A percentile compares a stretch with the other conserved stretches of the same genome.
Evolutionary conservation across 2,888 invertebrate species (phyloP).

Genomic region (Tiliacea aurago): DNA sequence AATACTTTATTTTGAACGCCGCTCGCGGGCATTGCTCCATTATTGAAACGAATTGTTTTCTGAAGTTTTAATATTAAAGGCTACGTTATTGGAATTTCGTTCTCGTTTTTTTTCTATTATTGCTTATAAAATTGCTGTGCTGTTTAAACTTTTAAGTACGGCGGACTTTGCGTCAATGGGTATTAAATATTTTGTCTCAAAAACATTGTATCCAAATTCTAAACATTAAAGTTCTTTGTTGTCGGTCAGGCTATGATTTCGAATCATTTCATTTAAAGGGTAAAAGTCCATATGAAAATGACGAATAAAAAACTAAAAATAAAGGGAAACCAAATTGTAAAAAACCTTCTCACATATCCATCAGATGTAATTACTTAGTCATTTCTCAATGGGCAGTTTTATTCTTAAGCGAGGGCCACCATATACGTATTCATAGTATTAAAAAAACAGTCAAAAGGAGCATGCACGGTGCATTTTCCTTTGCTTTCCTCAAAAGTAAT

Average conservation of each 20-base stretch:
- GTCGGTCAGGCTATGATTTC: too few species aligned
- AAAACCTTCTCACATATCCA: not conserved
- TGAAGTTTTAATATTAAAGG: constrained; percentile 84
- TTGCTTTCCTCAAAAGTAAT: constrained; percentile 34
- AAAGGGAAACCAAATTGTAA: not conserved
- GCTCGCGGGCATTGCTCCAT: constrained; percentile 82
- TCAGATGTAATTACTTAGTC: constrained; percentile 40
- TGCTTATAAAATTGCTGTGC: constrained; percentile 69
- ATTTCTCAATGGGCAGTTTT: not conserved
- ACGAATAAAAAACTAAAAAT: too few species aligned
- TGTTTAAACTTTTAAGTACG: constrained; percentile 63
- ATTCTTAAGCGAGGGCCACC: not conserved
- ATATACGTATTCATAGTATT: not conserved
- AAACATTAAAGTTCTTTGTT: not conserved
- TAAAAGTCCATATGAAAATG: too few species aligned
- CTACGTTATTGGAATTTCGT: constrained; percentile 75
- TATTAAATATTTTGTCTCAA: constrained; percentile 12
- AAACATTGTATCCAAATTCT: not conserved
- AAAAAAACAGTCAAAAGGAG: constrained; percentile 10
- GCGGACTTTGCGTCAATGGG: constrained; percentile 32
- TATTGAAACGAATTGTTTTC: constrained; percentile 87
- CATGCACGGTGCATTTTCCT: constrained; percentile 39
- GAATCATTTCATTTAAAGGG: not conserved
- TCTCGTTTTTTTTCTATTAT: constrained; percentile 70
- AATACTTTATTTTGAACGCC: constrained; percentile 84